Evolutionary conservation across 2,797 vertebrate species (phyloP), one percentile per base, ranked within the genome.

Genomic region (Betta splendens): DNA sequence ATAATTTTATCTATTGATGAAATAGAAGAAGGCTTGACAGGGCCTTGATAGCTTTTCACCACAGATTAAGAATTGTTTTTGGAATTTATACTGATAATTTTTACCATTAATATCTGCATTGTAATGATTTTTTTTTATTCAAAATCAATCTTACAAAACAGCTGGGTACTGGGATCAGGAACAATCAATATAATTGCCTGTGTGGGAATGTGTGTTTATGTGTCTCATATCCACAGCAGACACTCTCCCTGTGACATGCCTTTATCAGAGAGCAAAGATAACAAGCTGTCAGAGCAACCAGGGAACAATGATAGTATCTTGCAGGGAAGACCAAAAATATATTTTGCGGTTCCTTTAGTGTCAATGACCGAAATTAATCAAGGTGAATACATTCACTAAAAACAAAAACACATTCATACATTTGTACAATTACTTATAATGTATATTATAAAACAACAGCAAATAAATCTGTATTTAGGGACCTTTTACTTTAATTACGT

Each of bases 261-360:
- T 69, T 80, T 85, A 85, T 88, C 84, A 83, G 43, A 44, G 51
- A 50, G 22, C 45, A 57, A 15, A 78, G 85, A 90, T 89, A 86
- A 69, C 52, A 67, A 80, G 70, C 58, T 75, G 76, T 72, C 39
- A 80, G 71, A 51, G 54, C 67, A 72, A 44, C 63, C 2, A 16
- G 29, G 52, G 29, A 55, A 51, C 61, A 72, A 66, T 56, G 61
- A 73, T 54, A 74, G 51, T 55, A 65, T 61, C 51, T 45, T 44
- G 9, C 36, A 48, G 39, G 26, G 45, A 63, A 37, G 72, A 68
- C 62, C 64, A 43, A 23, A 53, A 47, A 71, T 85, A 36, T 64
- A 75, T 50, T 55, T 35, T 16, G 29, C 15, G 44, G 43, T 46
- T 43, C 37, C 26, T 57, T 71, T 26, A 46, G n/a, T 23, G 22